Evolutionary conservation across 2,888 invertebrate genomes (phyloP).

Genomic region (Chrysopilus asiliformis): DNA sequence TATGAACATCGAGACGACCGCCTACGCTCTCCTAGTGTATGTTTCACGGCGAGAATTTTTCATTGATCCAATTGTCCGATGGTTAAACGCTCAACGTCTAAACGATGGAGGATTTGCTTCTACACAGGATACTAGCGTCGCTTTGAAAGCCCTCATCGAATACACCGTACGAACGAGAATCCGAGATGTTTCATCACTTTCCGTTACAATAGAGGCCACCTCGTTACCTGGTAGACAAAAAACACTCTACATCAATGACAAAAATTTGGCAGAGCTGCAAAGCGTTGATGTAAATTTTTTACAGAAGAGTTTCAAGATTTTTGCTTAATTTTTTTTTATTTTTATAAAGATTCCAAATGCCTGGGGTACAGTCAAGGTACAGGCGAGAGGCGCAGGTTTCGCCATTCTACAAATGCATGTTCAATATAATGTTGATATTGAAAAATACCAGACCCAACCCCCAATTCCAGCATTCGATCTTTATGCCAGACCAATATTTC

Average conservation of each 20-base stretch:
- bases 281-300: slow-evolving; percentile 48
- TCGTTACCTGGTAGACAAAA: slow-evolving; percentile 55
- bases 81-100: slow-evolving; percentile 78
- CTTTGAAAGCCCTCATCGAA: slow-evolving; percentile 78
- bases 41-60: slow-evolving; percentile 70
- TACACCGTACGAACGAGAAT: slow-evolving; percentile 76
- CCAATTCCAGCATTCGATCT: slow-evolving; percentile 71
- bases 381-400: slow-evolving; percentile 86
- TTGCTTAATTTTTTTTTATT: slow-evolving; percentile 3
- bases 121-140: slow-evolving; percentile 79
- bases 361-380: slow-evolving; percentile 88
- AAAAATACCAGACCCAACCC: slow-evolving; percentile 71
- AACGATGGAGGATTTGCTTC: slow-evolving; percentile 82
- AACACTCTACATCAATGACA: slow-evolving; percentile 54
- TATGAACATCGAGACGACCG: slow-evolving; percentile 84
- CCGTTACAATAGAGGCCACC: slow-evolving; percentile 72
- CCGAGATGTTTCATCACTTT: slow-evolving; percentile 67
- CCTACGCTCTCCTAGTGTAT: slow-evolving; percentile 81
- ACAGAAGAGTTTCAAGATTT: not conserved
- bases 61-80: slow-evolving; percentile 76
- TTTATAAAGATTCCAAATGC: slow-evolving; percentile 68
- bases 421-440: slow-evolving; percentile 79
- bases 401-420: slow-evolving; percentile 88
- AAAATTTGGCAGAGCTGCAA: slow-evolving; percentile 67
- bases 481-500: slow-evolving; percentile 56